These are phyloP conservation scores for Bergia puertoricense DNA, from an alignment of 92 coral and sea anemone species.

Conservation along the genomic window DNA sequence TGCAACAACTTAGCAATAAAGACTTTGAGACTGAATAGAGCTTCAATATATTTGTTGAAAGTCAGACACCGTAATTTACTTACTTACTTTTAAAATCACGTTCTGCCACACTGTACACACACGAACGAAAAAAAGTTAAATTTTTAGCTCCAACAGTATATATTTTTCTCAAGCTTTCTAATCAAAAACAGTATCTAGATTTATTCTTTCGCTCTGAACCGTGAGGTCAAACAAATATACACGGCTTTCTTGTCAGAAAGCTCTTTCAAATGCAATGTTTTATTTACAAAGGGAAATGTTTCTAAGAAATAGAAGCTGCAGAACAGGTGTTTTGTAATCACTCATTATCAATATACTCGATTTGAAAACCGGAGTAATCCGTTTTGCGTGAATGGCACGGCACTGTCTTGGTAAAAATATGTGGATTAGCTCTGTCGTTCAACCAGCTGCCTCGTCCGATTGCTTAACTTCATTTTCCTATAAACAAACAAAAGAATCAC, in stretches of 20 bases:
- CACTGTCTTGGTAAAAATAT: neutral
- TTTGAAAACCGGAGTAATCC: neutral
- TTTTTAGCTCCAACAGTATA: neutral
- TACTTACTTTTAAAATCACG: neutral
- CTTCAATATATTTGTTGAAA: too few relatives aligned
- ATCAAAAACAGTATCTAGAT: too few relatives aligned
- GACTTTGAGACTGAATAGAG: too few relatives aligned
- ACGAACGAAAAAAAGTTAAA: neutral
- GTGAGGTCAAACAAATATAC: neutral
- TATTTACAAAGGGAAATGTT: neutral
- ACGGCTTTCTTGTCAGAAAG: neutral
- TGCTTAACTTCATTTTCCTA: constrained; percentile 6
- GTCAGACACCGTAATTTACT: too few relatives aligned
- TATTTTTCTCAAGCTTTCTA: neutral
- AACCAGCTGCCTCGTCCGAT: constrained; percentile 7
- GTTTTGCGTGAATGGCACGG: neutral
- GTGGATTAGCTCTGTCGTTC: neutral
- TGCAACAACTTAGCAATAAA: too few relatives aligned
- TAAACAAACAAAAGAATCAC: neutral
- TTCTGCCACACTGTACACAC: neutral
- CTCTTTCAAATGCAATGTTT: neutral
- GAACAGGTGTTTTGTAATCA: neutral
- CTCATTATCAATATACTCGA: neutral
- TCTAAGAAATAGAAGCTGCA: neutral
- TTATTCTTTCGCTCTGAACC: neutral